These are phyloP conservation scores for Aplodontia rufa DNA, from an alignment of 2,113 vertebrate species.

Conservation along the genomic window DNA sequence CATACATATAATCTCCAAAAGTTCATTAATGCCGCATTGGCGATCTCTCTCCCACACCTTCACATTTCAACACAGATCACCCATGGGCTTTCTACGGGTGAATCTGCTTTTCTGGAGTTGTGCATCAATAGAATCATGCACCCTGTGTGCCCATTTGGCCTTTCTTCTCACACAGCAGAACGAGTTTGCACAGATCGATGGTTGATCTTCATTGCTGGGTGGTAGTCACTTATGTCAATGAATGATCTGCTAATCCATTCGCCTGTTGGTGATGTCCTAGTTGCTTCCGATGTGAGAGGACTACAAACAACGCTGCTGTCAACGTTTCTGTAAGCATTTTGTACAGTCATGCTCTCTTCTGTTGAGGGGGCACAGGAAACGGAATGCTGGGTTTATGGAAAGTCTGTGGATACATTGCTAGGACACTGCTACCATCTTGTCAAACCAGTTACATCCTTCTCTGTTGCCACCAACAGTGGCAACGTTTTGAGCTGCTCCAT, in stretches of 20 bases:
- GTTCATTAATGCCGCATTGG: not conserved
- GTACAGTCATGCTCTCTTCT: not conserved
- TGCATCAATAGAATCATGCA: no score
- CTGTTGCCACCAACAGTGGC: not conserved
- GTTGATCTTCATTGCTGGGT: not conserved
- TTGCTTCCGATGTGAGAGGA: not conserved
- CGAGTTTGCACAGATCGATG: not conserved
- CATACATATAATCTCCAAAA: not conserved
- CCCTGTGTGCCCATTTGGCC: not conserved
- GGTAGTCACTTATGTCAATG: not conserved
- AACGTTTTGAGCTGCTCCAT: not conserved
- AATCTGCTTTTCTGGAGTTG: not conserved
- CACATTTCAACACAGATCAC: not conserved
- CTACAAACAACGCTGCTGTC: not conserved
- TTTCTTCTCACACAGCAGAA: not conserved
- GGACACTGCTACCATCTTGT: not conserved
- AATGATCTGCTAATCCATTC: not conserved
- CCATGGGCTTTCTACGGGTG: not conserved
- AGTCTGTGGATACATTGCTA: not conserved
- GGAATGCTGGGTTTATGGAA: not conserved
- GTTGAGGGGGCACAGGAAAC: not conserved
- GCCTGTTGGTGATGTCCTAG: not conserved
- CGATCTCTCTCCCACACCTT: not conserved
- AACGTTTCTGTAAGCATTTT: not conserved
- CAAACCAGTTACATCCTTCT: not conserved